A percentile compares a stretch with the other conserved stretches of the same genome.
Conservation (phyloP, 2,113 vertebrate genomes). For the Nibea albiflora region DNA sequence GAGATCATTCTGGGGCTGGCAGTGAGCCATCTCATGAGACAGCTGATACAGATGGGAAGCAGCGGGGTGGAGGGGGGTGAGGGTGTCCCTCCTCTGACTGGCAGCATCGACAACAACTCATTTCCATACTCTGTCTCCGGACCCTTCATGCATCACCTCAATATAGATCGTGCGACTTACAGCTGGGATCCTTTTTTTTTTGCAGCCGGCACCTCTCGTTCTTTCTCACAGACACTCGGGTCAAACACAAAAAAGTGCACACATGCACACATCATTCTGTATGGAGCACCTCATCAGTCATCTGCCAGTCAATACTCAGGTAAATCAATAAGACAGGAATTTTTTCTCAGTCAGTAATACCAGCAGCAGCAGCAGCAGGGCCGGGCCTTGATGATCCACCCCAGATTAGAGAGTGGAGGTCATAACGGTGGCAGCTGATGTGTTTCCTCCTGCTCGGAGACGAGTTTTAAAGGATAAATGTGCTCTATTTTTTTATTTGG, state of each 20-base stretch:
- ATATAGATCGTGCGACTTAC: conserved; percentile 28
- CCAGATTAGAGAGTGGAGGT: conserved; percentile 37
- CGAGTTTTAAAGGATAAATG: conserved; percentile 8
- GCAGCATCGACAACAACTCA: conserved; percentile 35
- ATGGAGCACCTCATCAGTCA: conserved; percentile 54
- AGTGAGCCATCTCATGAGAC: conserved; percentile 23
- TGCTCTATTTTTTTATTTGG: background rate
- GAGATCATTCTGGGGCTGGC: conserved; percentile 44
- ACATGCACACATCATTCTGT: conserved; percentile 8
- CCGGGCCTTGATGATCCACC: conserved; percentile 38
- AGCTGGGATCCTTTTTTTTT: background rate
- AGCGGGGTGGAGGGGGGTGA: background rate
- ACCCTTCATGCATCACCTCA: conserved; percentile 23
- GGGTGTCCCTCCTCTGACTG: conserved; percentile 42
- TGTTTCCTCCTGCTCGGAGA: conserved; percentile 10
- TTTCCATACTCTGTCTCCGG: conserved; percentile 51
- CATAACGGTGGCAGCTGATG: conserved; percentile 18
- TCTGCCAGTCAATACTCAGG: conserved; percentile 61
- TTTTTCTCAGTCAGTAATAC: conserved; percentile 62
- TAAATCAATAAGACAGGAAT: conserved; percentile 74
- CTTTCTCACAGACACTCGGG: conserved; percentile 42
- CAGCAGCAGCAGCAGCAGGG: conserved; percentile 25
- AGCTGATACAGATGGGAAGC: conserved; percentile 3
- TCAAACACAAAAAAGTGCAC: conserved; percentile 14
- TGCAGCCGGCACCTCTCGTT: conserved; percentile 6